These are phyloP conservation scores for Ardeotis arabs DNA, from an alignment of 2,113 vertebrate species.

Conservation along the genomic window DNA sequence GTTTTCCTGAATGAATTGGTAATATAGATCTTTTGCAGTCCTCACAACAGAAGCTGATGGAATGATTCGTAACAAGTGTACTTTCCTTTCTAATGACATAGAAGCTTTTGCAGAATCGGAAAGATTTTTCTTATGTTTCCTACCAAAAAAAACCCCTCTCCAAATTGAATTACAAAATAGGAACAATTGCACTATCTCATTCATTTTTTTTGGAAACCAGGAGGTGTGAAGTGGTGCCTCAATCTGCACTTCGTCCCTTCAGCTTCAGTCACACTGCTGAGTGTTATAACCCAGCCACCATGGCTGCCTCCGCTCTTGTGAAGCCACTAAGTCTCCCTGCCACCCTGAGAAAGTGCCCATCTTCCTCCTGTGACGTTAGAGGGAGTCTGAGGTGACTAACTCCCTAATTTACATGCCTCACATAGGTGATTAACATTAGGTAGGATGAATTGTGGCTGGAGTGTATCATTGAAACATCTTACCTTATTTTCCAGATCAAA, in stretches of 20 bases:
- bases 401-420: slow-evolving; percentile 34
- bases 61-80: background rate
- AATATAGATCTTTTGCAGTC: background rate
- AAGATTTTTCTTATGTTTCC: background rate
- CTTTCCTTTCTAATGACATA: background rate
- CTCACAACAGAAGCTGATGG: background rate
- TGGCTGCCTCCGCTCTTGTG: background rate
- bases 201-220: background rate
- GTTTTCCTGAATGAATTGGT: background rate
- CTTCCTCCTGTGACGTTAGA: slow-evolving; percentile 16
- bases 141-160: background rate
- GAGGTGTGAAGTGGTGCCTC: background rate
- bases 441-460: slow-evolving; percentile 12
- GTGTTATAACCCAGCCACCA: background rate
- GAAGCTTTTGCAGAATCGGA: background rate
- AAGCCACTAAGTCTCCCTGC: background rate
- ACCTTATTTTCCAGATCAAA: slow-evolving; percentile 63
- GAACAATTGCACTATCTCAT: background rate
- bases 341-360: slow-evolving; percentile 31
- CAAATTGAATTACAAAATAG: background rate
- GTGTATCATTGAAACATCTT: slow-evolving; percentile 36
- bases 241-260: background rate
- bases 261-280: rapidly evolving
- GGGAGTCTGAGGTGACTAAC: slow-evolving; percentile 30
- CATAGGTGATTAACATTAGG: background rate